Base-by-base conservation (phyloP, 2,113 vertebrate genomes). In the Dipodomys merriami region DNA sequence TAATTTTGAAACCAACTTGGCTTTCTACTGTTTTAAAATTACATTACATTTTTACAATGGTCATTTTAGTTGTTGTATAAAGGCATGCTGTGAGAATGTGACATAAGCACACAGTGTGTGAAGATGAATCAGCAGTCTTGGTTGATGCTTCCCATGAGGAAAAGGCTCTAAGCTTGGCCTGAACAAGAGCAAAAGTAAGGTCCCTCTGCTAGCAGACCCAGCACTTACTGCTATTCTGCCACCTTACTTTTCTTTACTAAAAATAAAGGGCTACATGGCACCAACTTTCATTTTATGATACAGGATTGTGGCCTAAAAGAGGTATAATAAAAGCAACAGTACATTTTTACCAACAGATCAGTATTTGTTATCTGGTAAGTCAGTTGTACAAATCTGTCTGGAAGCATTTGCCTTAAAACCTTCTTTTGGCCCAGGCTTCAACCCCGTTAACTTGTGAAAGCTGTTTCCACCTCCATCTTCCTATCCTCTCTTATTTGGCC, bases 1-100 rank as follows among this genome's bases (percentile, higher is more conserved):
- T 12, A n/a, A 64, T 85, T 90, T 86, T 76, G 35, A 68, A 91
- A 84, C 33, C 30, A 46, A 81, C 69, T 83, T 68, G 68, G 65
- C 46, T 79, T 88, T 85, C 91, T 19, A 20, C 35, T 49, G 18
- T 90, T 83, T 82, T 46, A 8, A 23, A 44, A 67, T 39, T 4
- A 30, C 29, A 64, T n/a, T 30, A 46, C 29, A 9, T 44, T 83
- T 83, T 83, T 29, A 46, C 46, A 83, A 46, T 29, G 10, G 20
- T 22, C 46, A 46, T 13, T 46, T 46, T 29, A 30, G 10, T 67
- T 46, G 64, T 67, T 39, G 39, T 39, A 27, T 18, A 83, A 39
- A 22, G 67, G 64, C 5, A 46, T 6, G 19, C 16, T 35, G 64
- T 27, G 22, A 27, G 23, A 44, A 35, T 46, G 39, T 30, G 27